Conservation (phyloP, 2,113 vertebrate species). For the Osmerus eperlanus region DNA sequence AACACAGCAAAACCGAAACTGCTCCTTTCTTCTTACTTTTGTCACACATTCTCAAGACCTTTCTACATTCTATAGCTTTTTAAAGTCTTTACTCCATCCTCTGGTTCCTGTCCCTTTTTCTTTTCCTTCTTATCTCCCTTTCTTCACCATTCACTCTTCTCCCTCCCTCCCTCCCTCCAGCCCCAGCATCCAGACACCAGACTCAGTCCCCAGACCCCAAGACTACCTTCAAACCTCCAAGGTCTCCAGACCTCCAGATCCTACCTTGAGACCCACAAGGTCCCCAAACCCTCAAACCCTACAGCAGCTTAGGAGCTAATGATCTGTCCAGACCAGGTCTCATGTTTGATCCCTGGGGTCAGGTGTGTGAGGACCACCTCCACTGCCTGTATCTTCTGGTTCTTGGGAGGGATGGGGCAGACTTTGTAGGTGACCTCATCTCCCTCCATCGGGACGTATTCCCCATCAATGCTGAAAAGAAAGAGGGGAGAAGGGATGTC, state of each 20-base stretch:
- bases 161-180: neutral
- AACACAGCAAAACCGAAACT: neutral
- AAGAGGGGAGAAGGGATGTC: neutral
- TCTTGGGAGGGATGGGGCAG: conserved; percentile 95
- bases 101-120: neutral
- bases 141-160: neutral
- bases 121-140: neutral
- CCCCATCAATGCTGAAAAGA: conserved; percentile 87
- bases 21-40: neutral
- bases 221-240: neutral
- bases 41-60: neutral
- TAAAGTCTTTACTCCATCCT: conserved; percentile 47
- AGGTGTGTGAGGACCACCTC: conserved; percentile 96
- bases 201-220: neutral
- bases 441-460: conserved; percentile 95
- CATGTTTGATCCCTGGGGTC: conserved; percentile 90
- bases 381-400: conserved; percentile 96
- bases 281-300: conserved; percentile 9
- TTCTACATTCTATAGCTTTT: neutral
- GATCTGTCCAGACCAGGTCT: conserved; percentile 97
- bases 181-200: neutral
- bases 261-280: neutral
- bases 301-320: conserved; percentile 82
- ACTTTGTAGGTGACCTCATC: conserved; percentile 98
- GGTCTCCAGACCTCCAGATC: neutral